Conservation (phyloP, 2,113 vertebrate genomes). For the Lutjanus erythropterus region DNA sequence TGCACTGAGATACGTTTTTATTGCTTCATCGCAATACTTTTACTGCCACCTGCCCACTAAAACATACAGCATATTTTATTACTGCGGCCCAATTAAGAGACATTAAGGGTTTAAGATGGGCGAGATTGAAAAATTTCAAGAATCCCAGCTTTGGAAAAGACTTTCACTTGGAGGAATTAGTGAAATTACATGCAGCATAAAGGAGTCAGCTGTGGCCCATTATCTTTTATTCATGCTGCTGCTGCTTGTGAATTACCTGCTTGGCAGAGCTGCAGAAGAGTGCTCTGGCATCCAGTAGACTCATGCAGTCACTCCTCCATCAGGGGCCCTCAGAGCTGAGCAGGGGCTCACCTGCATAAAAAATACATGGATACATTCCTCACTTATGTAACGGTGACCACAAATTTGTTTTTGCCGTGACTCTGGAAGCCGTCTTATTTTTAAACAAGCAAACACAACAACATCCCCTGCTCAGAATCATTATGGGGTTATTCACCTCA, state of each 20-base stretch:
- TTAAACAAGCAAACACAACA: slow-evolving; percentile 29
- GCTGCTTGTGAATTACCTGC: slow-evolving; percentile 85
- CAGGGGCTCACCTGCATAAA: slow-evolving; percentile 83
- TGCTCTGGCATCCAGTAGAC: slow-evolving; percentile 75
- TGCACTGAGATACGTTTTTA: slow-evolving; percentile 54
- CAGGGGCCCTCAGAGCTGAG: slow-evolving; percentile 75
- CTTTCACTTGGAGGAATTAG: slow-evolving; percentile 73
- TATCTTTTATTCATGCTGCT: slow-evolving; percentile 86
- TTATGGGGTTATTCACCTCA: slow-evolving; percentile 5
- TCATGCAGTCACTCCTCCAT: slow-evolving; percentile 78
- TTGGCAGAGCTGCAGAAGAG: slow-evolving; percentile 82
- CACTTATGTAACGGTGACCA: slow-evolving; percentile 78
- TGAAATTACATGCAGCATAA: slow-evolving; percentile 78
- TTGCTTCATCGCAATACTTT: slow-evolving; percentile 52
- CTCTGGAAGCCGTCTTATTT: slow-evolving; percentile 54
- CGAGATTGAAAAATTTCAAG: slow-evolving; percentile 45
- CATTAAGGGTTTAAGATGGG: slow-evolving; percentile 44
- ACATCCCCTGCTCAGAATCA: background rate
- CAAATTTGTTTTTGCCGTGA: slow-evolving; percentile 62
- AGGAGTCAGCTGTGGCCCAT: slow-evolving; percentile 81
- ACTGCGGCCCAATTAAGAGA: slow-evolving; percentile 49
- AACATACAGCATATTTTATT: slow-evolving; percentile 46
- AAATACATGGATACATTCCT: slow-evolving; percentile 81
- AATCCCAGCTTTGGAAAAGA: slow-evolving; percentile 63
- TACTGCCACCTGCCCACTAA: slow-evolving; percentile 61